Percentiles rank a stretch among this genome's conserved stretches.
Conservation (phyloP, 2,113 vertebrate genomes). For the Trematomus loennbergii region DNA sequence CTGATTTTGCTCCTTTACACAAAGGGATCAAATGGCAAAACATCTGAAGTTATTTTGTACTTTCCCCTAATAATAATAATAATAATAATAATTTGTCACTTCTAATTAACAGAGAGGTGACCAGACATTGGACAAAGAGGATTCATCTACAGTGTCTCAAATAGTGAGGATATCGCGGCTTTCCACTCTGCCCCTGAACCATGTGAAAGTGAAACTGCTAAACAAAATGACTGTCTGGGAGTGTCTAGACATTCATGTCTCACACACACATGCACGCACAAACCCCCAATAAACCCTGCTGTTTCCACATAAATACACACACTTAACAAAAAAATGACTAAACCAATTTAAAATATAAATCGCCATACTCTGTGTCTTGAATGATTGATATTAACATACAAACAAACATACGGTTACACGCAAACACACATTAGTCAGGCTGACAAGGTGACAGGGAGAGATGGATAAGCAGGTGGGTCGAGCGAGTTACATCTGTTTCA, state of each 20-base stretch:
- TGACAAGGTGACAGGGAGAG: not conserved
- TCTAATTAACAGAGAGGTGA: conserved; percentile 16
- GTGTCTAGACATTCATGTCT: conserved; percentile 63
- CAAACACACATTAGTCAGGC: not conserved
- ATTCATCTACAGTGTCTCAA: conserved; percentile 19
- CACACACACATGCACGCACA: conserved; percentile 10
- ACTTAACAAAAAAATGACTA: conserved; percentile 9
- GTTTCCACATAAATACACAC: conserved; percentile 1
- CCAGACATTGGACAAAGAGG: conserved; percentile 5
- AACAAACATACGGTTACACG: not conserved
- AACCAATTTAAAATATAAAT: not conserved
- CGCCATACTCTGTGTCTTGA: not conserved
- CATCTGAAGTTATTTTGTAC: too few species aligned
- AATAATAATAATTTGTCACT: conserved; percentile 4
- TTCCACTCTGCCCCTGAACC: conserved; percentile 30
- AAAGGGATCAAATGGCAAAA: not conserved
- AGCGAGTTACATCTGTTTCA: not conserved
- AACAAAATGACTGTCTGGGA: conserved; percentile 43
- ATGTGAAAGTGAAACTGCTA: conserved; percentile 13
- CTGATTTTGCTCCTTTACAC: not conserved
- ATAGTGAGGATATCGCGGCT: not conserved
- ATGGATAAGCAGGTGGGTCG: conserved; percentile 4
- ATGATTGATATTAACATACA: conserved; percentile 1
- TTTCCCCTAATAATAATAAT: too few species aligned
- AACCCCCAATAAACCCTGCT: not conserved